Evolutionary conservation across 2,797 vertebrate genomes (phyloP), one percentile per base, ranked within the genome.

Genomic region (Dryobates pubescens): DNA sequence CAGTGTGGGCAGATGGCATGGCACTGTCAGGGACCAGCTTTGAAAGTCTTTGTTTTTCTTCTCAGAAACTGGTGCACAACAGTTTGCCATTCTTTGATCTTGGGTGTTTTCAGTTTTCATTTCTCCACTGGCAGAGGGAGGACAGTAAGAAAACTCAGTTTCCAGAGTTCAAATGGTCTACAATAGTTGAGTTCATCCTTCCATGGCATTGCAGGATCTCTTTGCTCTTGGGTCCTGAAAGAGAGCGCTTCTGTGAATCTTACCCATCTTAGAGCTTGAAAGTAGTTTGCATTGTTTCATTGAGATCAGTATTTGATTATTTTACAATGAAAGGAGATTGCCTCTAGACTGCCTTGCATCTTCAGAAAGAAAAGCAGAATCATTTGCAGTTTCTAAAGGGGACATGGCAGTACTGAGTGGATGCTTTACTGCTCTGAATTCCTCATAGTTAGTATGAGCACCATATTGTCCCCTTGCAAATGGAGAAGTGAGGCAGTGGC

Each of bases 341-440:
- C 27, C 64, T 29, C 74, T 83, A 77, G 43, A 70, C 65, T 64
- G 53, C 72, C 58, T 32, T 78, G 15, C n/a, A 49, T 77, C 51
- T 83, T 88, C 57, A 88, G 78, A 90, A 93, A 83, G n/a, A 64
- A 81, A 87, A 61, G 26, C 67, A 38, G 38, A 72, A n/a, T 58
- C 36, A 23, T 86, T 87, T 82, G 34, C 68, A 90, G 54, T 79
- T 85, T 86, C 81, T 57, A 30, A 65, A 83, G 85, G 58, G 10
- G 47, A 75, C 58, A 54, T 75, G 36, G 36, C 47, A 23, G 6
- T 80, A 91, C 82, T 5, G 12, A 54, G 4, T 34, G 3, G 18
- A 3, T 65, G 9, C 56, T 69, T 88, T 80, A n/a, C 9, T 92
- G 78, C 74, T 68, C 54, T 84, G 14, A 56, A 41, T 92, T 91